Percentiles rank a stretch among this genome's conserved stretches.
phyloP scores from a whole-genome alignment of 2,797 vertebrate species.

The Adrianichthys oophorus region DNA sequence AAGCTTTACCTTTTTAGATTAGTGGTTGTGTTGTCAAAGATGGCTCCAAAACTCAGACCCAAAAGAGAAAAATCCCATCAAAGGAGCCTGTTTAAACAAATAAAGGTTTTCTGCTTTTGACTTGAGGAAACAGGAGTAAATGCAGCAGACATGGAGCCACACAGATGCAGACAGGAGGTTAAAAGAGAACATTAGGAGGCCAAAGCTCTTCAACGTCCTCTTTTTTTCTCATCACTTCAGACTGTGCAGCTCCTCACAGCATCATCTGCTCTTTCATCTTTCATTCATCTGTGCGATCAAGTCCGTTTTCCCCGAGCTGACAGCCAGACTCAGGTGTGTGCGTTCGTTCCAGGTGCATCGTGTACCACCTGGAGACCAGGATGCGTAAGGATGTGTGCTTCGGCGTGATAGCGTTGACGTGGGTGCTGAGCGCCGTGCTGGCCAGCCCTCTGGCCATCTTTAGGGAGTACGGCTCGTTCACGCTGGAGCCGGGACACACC shows the following conservation, averaged over 20 bases:
- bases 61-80: no score
- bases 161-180: not conserved
- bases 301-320: no score
- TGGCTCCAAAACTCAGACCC: no score
- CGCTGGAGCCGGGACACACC: constrained; percentile 84
- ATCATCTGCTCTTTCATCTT: not conserved
- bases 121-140: no score
- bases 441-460: constrained; percentile 94
- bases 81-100: no score
- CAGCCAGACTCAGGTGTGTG: not conserved
- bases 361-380: constrained; percentile 91
- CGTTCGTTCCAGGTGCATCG: constrained; percentile 79
- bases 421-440: constrained; percentile 87
- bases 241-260: no score
- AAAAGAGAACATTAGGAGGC: not conserved
- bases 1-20: no score
- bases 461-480: constrained; percentile 87
- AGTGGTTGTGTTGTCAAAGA: no score
- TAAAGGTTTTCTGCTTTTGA: no score
- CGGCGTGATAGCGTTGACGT: constrained; percentile 87
- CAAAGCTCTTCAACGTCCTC: not conserved
- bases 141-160: not conserved
- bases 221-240: not conserved
- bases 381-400: constrained; percentile 91
- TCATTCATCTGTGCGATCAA: not conserved